Conservation (phyloP, 2,797 vertebrate genomes). For the Microctenopoma steveboyesi region DNA sequence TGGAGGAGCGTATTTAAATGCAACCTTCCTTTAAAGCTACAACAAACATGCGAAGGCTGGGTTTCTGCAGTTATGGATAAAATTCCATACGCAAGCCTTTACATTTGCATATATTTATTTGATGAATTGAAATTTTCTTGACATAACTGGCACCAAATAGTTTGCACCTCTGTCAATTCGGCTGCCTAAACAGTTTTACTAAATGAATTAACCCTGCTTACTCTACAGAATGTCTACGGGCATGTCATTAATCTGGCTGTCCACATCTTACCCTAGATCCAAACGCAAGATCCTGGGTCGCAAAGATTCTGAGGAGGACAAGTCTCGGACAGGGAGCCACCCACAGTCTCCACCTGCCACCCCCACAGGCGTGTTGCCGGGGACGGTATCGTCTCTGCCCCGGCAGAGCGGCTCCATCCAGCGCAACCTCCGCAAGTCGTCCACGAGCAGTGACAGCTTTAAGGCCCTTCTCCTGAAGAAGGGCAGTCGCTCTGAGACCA, state of each 20-base stretch:
- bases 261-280: conserved; percentile 82
- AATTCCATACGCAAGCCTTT: conserved; percentile 13
- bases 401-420: conserved; percentile 92
- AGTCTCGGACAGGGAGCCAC: conserved; percentile 69
- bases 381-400: conserved; percentile 72
- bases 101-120: conserved; percentile 17
- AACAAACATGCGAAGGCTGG: not conserved
- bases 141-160: conserved; percentile 34
- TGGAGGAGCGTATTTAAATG: conserved; percentile 37
- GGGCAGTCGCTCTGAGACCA: conserved; percentile 92
- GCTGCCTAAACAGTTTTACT: not conserved
- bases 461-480: conserved; percentile 96
- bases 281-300: conserved; percentile 97
- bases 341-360: conserved; percentile 70
- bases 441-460: conserved; percentile 97
- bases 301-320: conserved; percentile 94
- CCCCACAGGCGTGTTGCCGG: conserved; percentile 61
- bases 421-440: conserved; percentile 91
- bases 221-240: not conserved
- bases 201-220: conserved; percentile 17
- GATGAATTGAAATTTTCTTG: conserved; percentile 13
- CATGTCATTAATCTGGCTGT: conserved; percentile 17
- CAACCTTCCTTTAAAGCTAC: conserved; percentile 9
- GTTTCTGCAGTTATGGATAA: conserved; percentile 20
- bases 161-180: conserved; percentile 7